phyloP scores from a whole-genome alignment of 2,888 invertebrate species.

The Myathropa florea region DNA sequence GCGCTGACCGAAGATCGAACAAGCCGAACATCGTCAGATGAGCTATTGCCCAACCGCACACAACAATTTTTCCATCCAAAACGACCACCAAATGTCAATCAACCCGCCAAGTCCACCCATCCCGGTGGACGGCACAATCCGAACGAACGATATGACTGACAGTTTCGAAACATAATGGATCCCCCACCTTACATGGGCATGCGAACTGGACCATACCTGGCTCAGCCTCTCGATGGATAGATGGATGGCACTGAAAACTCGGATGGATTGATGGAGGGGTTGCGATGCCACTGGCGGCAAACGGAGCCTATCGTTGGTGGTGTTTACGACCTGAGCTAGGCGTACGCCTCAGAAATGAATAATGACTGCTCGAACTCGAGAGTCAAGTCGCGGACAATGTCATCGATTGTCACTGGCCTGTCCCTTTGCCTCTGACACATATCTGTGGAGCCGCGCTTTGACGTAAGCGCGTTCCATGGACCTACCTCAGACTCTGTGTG shows the following conservation, averaged over 20 bases:
- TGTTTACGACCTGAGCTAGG: constrained; percentile 62
- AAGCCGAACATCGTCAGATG: constrained; percentile 32
- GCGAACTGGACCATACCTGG: constrained; percentile 68
- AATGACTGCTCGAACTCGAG: constrained; percentile 42
- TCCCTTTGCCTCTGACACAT: constrained; percentile 27
- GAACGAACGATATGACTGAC: constrained; percentile 59
- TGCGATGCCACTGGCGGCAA: constrained; percentile 52
- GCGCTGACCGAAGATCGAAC: constrained; percentile 26
- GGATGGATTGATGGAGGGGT: constrained; percentile 43
- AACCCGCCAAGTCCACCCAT: constrained; percentile 56
- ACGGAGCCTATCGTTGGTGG: constrained; percentile 58
- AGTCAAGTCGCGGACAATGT: constrained; percentile 32
- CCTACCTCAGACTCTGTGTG: constrained; percentile 23
- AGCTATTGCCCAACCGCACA: constrained; percentile 42
- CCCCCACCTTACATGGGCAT: constrained; percentile 69
- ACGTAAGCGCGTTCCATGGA: constrained; percentile 41
- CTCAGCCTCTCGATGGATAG: constrained; percentile 39
- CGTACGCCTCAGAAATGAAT: constrained; percentile 46
- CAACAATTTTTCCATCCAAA: constrained; percentile 23
- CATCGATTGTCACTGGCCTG: constrained; percentile 38
- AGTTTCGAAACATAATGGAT: constrained; percentile 70
- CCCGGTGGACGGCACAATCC: constrained; percentile 29
- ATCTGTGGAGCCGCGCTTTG: constrained; percentile 38
- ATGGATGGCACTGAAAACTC: constrained; percentile 19
- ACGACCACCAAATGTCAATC: constrained; percentile 63